These are phyloP conservation scores for Agrotis clavis DNA, from an alignment of 2,888 invertebrate species.

Conservation along the genomic window DNA sequence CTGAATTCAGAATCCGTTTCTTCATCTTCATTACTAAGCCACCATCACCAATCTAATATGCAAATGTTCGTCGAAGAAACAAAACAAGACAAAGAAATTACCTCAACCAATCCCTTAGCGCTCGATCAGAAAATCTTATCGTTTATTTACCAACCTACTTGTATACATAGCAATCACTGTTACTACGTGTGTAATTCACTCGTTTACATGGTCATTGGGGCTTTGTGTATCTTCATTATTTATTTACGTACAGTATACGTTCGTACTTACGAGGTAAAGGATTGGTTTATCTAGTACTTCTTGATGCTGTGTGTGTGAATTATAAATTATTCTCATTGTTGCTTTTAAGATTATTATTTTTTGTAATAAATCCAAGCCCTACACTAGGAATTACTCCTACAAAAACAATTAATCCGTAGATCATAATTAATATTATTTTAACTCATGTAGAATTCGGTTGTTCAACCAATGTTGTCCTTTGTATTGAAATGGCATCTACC, in stretches of 20 bases:
- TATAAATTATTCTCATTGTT: neutral
- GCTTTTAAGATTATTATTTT: neutral
- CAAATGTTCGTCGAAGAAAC: neutral
- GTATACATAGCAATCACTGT: slow-evolving; percentile 13
- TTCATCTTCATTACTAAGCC: too few relatives aligned
- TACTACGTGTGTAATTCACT: slow-evolving; percentile 8
- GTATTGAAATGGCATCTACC: too few relatives aligned
- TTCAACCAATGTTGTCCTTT: too few relatives aligned
- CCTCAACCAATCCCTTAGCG: slow-evolving; percentile 25
- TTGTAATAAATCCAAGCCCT: too few relatives aligned
- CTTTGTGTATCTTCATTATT: slow-evolving; percentile 12
- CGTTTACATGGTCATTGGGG: slow-evolving; percentile 17
- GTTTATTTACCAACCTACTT: slow-evolving; percentile 32
- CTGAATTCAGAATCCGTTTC: too few relatives aligned
- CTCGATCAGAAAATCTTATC: slow-evolving; percentile 6
- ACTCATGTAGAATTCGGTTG: too few relatives aligned
- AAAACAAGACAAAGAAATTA: slow-evolving; percentile 7
- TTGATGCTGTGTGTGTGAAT: neutral
- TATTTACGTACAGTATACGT: slow-evolving; percentile 16
- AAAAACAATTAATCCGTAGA: too few relatives aligned
- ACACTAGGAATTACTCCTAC: too few relatives aligned
- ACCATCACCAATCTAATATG: neutral
- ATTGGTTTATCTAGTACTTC: slow-evolving; percentile 9
- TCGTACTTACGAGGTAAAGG: neutral
- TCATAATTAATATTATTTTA: too few relatives aligned